Evolutionary conservation across 30 jellyfish, hydroid and myxozoan genomes (phyloP).

Genomic region (Hydractinia symbiolongicarpus): DNA sequence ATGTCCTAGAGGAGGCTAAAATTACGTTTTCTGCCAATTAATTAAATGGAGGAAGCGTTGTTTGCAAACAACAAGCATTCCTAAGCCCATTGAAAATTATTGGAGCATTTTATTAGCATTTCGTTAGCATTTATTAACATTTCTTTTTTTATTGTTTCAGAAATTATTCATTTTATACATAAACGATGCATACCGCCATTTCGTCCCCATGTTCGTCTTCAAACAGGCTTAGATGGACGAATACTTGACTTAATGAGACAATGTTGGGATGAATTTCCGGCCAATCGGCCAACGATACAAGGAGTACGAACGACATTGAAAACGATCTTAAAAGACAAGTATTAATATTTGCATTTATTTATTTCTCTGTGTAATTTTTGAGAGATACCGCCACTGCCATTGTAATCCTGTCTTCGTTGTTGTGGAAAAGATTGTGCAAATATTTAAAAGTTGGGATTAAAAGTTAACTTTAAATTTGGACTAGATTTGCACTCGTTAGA

Average conservation of each 20-base stretch:
- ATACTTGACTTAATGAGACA: conserved; percentile 67
- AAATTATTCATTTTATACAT: conserved; percentile 62
- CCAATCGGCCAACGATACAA: conserved; percentile 54
- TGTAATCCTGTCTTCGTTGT: background rate
- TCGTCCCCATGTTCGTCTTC: conserved; percentile 89
- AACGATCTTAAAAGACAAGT: conserved; percentile 56
- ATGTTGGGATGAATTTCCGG: conserved; percentile 82
- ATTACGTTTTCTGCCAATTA: no score
- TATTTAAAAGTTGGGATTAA: no score
- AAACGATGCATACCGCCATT: conserved; percentile 83
- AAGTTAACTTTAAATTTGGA: no score
- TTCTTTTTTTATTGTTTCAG: conserved; percentile 3
- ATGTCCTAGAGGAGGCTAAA: no score
- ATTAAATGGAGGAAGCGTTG: no score
- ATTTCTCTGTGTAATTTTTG: background rate
- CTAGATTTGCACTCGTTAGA: no score
- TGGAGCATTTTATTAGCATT: no score
- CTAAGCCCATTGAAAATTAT: no score
- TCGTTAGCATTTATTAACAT: no score
- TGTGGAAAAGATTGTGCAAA: no score
- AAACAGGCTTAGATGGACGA: conserved; percentile 87
- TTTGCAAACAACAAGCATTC: no score
- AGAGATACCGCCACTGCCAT: background rate
- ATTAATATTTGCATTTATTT: background rate
- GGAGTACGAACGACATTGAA: conserved; percentile 46